Conservation (phyloP, 2,113 vertebrate species). For the Agelaius phoeniceus region DNA sequence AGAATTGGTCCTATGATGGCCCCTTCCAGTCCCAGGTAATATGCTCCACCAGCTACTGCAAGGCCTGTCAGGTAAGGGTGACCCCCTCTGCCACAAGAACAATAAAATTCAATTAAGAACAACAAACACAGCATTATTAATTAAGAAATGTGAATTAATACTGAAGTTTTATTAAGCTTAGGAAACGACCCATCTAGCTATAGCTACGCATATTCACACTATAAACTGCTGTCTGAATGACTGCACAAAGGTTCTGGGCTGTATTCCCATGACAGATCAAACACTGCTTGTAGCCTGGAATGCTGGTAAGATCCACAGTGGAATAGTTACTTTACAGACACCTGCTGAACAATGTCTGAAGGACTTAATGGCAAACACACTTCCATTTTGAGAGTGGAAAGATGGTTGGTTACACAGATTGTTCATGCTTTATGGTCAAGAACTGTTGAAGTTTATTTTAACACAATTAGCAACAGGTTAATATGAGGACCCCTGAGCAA, state of each 20-base stretch:
- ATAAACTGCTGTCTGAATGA: not conserved
- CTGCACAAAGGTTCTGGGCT: not conserved
- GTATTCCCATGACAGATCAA: not conserved
- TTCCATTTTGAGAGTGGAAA: not conserved
- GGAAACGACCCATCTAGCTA: not conserved
- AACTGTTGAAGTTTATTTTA: not conserved
- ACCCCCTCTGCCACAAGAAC: constrained; percentile 81
- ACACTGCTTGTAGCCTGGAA: not conserved
- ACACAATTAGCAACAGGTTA: not conserved
- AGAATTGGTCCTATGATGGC: constrained; percentile 98
- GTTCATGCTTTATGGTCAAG: not conserved
- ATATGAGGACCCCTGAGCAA: not conserved
- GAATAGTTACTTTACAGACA: not conserved
- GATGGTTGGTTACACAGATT: not conserved
- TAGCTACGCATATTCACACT: not conserved
- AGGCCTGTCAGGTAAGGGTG: constrained; percentile 97
- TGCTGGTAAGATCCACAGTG: fast-evolving
- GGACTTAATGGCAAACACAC: not conserved
- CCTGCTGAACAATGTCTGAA: not conserved
- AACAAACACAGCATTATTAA: not conserved
- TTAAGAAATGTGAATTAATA: not conserved
- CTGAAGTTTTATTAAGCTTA: not conserved
- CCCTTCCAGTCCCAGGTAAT: constrained; percentile 95
- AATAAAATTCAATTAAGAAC: not conserved
- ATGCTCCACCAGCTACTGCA: constrained; percentile 94